A percentile compares a stretch with the other conserved stretches of the same genome.
Evolutionary conservation across 1,140 invertebrate genomes (phyloP).

Genomic region (Dendrolimus punctatus): DNA sequence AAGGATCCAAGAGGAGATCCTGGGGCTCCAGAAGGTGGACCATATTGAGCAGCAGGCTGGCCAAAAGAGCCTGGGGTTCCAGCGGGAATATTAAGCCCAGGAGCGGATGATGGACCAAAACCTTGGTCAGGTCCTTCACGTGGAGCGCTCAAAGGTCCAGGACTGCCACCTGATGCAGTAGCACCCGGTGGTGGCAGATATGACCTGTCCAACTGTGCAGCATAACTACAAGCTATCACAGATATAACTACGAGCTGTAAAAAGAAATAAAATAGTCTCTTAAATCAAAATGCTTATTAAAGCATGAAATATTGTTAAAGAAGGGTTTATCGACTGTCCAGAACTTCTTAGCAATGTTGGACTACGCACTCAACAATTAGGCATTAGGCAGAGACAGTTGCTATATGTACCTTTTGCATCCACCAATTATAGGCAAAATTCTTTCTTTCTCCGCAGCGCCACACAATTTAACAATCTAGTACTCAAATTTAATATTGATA

Average conservation of each 20-base stretch:
- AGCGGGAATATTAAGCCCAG: constrained; percentile 1
- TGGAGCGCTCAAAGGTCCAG: constrained; percentile 49
- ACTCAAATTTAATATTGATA: too few species aligned
- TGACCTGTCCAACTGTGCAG: constrained; percentile 74
- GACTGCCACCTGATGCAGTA: constrained; percentile 68
- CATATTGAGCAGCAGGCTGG: constrained; percentile 1
- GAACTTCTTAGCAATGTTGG: too few species aligned
- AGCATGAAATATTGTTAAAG: too few species aligned
- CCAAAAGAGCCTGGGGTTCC: constrained; percentile 3
- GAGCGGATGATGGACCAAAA: constrained; percentile 4
- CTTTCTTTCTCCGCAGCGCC: too few species aligned
- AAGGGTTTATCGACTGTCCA: too few species aligned
- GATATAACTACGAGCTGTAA: constrained; percentile 58
- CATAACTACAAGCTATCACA: constrained; percentile 47
- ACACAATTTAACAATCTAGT: too few species aligned
- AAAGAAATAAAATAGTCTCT: constrained; percentile 12
- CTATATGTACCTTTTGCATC: too few species aligned
- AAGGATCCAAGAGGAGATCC: constrained; percentile 4
- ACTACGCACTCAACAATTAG: too few species aligned
- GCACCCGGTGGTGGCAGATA: constrained; percentile 76
- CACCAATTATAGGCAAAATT: too few species aligned
- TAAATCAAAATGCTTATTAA: background rate
- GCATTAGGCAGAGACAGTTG: too few species aligned
- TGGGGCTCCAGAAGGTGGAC: background rate
- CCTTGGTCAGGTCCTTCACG: constrained; percentile 12